Percentiles rank a stretch among this genome's conserved stretches.
Conservation (phyloP, 2,888 invertebrate species). For the Apomyelois bistriatella region DNA sequence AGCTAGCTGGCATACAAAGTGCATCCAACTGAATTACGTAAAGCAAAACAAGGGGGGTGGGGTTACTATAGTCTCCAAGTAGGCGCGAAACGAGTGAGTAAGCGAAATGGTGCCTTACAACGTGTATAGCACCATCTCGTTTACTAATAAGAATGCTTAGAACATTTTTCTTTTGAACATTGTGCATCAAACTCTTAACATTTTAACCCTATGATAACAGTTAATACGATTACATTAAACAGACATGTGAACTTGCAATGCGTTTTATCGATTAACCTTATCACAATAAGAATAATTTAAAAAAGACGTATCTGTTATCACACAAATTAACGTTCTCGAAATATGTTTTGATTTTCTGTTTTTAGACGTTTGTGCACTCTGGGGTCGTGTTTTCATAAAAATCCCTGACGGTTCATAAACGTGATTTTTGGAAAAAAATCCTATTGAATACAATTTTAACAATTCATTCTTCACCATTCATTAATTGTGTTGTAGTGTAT, state of each 20-base stretch:
- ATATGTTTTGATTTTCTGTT: too few relatives aligned
- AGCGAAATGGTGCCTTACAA: too few relatives aligned
- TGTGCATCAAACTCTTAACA: constrained; percentile 57
- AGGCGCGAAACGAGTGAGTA: too few relatives aligned
- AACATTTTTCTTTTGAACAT: constrained; percentile 62
- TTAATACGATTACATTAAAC: constrained; percentile 63
- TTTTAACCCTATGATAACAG: constrained; percentile 61
- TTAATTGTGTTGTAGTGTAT: too few relatives aligned
- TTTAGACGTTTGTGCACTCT: constrained; percentile 5
- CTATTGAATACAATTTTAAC: background rate
- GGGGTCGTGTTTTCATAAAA: constrained; percentile 11
- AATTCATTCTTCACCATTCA: background rate
- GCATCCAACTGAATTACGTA: too few relatives aligned
- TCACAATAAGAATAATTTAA: constrained; percentile 35
- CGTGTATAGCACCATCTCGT: too few relatives aligned
- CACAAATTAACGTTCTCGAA: constrained; percentile 4
- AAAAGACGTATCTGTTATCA: constrained; percentile 48
- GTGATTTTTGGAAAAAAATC: background rate
- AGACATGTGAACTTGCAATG: constrained; percentile 63
- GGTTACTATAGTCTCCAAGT: too few relatives aligned
- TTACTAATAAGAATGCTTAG: too few relatives aligned
- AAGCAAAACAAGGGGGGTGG: too few relatives aligned
- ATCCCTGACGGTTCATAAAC: background rate
- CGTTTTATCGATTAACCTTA: constrained; percentile 49
- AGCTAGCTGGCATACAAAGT: too few relatives aligned